Evolutionary conservation across 2,113 vertebrate genomes (phyloP).

Genomic region (Rhinolophus sinicus): DNA sequence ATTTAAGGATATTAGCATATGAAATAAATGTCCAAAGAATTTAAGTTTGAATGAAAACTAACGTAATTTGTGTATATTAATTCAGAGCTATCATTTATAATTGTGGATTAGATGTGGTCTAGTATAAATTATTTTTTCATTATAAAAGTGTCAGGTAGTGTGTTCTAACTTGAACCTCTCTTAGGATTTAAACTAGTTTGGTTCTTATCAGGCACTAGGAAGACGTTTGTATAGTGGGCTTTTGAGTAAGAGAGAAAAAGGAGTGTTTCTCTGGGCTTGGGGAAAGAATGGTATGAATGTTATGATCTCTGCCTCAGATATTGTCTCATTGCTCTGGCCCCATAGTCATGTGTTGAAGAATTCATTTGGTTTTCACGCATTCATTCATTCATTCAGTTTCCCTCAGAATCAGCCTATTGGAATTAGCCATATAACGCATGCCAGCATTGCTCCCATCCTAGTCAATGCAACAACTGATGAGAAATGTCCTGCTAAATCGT

Average conservation of each 20-base stretch:
- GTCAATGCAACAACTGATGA: not conserved
- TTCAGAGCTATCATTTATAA: not conserved
- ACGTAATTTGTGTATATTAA: not conserved
- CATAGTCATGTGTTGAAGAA: not conserved
- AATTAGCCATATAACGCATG: not conserved
- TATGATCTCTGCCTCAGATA: not conserved
- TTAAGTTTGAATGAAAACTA: conserved; percentile 24
- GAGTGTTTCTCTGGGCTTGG: not conserved
- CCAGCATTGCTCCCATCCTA: too few relatives aligned
- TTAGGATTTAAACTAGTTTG: conserved; percentile 24
- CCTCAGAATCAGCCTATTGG: not conserved
- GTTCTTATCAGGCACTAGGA: not conserved
- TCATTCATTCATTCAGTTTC: not conserved
- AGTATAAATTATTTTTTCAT: conserved; percentile 33
- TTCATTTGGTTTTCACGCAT: not conserved
- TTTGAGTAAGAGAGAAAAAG: not conserved
- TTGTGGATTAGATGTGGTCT: not conserved
- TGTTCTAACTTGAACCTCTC: conserved; percentile 12
- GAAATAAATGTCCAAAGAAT: conserved; percentile 11
- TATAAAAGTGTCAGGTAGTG: not conserved
- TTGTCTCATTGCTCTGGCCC: too few relatives aligned
- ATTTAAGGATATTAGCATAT: conserved; percentile 12
- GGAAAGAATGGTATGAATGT: fast-evolving
- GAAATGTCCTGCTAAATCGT: not conserved
- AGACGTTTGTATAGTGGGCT: not conserved